A percentile compares a stretch with the other conserved stretches of the same genome.
phyloP scores from a whole-genome alignment of 1,140 invertebrate species.

The Drosophila varians region DNA sequence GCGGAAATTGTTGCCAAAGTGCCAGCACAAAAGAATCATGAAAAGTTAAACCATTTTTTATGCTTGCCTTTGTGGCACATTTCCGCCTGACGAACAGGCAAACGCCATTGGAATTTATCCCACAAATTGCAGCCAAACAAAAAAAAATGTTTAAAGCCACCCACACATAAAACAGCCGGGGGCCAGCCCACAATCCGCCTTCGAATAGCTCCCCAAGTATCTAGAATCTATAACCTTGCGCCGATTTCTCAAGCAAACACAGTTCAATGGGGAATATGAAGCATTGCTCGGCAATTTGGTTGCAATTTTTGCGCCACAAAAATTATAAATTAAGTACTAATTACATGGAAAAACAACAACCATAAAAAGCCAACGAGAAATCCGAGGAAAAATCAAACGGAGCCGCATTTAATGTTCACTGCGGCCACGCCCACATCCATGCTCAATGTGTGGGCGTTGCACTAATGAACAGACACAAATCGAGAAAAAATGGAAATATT shows the following conservation, averaged over 20 bases:
- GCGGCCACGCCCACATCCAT: conserved; percentile 60
- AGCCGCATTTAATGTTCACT: conserved; percentile 54
- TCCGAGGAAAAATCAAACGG: conserved; percentile 67
- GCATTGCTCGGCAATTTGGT: conserved; percentile 60
- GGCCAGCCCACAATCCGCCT: conserved; percentile 30
- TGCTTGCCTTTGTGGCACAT: neutral
- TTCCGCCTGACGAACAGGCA: conserved; percentile 16
- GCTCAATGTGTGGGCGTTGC: conserved; percentile 71
- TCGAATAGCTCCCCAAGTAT: conserved; percentile 19
- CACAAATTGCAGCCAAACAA: conserved; percentile 19
- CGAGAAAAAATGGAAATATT: conserved; percentile 52
- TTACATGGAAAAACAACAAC: conserved; percentile 74
- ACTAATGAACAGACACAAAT: conserved; percentile 66
- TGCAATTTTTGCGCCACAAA: conserved; percentile 64
- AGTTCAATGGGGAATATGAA: conserved; percentile 3
- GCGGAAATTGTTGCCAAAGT: conserved; percentile 73
- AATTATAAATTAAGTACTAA: conserved; percentile 81
- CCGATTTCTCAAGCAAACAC: conserved; percentile 46
- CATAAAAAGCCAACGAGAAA: conserved; percentile 59
- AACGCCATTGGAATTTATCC: conserved; percentile 12
- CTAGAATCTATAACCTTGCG: conserved; percentile 52
- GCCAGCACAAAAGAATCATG: conserved; percentile 19
- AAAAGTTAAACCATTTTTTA: neutral
- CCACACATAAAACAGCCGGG: conserved; percentile 32
- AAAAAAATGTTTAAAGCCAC: conserved; percentile 14